Evolutionary conservation across 2,113 vertebrate genomes (phyloP), one percentile per base, ranked within the genome.

Genomic region (Chunga burmeisteri): DNA sequence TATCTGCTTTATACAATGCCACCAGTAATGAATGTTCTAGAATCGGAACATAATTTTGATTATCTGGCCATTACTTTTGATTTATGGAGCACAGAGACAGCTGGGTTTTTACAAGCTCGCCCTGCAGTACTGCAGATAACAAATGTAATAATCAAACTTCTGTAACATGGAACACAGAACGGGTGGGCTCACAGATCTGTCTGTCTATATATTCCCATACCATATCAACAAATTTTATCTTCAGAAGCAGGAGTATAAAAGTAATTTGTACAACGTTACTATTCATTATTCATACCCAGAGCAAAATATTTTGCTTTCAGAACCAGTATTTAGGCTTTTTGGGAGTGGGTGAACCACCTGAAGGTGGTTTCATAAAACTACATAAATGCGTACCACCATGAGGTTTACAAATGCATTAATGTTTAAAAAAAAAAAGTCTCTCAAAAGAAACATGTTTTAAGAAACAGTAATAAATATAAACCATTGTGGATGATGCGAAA

Each of bases 11-110:
- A 81, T 56, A 90, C 85, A 95, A 94, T 92, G 87, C 90, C 82
- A 94, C 49, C 73, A 88, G 70, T 97, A 96, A 98, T 95, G 88
- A 97, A 97, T 95, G 93, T 96, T 95, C 95, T 95, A 91, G 94
- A 97, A 95, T 90, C 90, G 92, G 87, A 97, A 92, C 82, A 82
- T 86, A 96, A 95, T 97, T 97, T 96, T 97, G 95, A 97, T 95
- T 96, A 97, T 96, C 93, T 97, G 91, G 87, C 94, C 83, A 94
- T 97, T 98, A 95, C 95, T 97, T 97, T 95, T 97, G 97, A 97
- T 97, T 96, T 97, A 97, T 96, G 63, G 94, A 19, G 40, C 81
- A 89, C 19, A 88, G 94, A 96, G 93, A 93, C 96, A 96, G 96
- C 83, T 96, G 97, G 93, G 74, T 79, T 97, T 97, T 96, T 96